phyloP scores from a whole-genome alignment of 35 echinoderm and acorn worm genomes.

The Chiridota heheva region DNA sequence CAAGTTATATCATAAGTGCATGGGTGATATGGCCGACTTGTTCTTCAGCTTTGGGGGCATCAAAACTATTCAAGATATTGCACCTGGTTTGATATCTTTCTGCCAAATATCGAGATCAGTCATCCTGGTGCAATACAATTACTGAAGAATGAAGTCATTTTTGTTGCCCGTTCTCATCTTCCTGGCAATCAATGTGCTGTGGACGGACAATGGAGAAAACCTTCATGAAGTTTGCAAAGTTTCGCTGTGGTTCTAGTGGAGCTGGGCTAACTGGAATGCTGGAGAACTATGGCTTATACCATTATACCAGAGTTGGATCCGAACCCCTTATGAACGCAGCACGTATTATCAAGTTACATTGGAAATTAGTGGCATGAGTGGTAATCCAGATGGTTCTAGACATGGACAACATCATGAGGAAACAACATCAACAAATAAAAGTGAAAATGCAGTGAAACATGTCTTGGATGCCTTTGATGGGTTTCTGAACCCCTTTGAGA shows the following conservation, averaged over 20 bases:
- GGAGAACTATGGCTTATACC: slow-evolving; percentile 36
- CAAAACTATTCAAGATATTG: slow-evolving; percentile 66
- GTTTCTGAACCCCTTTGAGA: slow-evolving; percentile 65
- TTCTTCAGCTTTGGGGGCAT: slow-evolving; percentile 64
- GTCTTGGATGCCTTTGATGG: slow-evolving; percentile 38
- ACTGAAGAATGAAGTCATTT: slow-evolving; percentile 46
- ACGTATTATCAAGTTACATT: slow-evolving; percentile 41
- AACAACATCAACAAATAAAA: slow-evolving; percentile 45
- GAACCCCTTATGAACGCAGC: slow-evolving; percentile 46
- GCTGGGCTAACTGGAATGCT: slow-evolving; percentile 60
- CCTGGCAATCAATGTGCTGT: slow-evolving; percentile 69
- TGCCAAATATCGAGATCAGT: slow-evolving; percentile 40
- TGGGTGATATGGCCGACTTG: slow-evolving; percentile 46
- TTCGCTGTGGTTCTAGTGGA: slow-evolving; percentile 55
- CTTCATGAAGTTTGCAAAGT: slow-evolving; percentile 76
- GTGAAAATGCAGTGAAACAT: slow-evolving; percentile 48
- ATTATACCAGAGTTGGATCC: slow-evolving; percentile 73
- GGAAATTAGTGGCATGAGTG: slow-evolving; percentile 43
- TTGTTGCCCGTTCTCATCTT: slow-evolving; percentile 61
- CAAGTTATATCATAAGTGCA: slow-evolving; percentile 33
- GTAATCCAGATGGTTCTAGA: no score
- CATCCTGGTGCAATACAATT: slow-evolving; percentile 57
- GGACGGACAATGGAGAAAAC: slow-evolving; percentile 82
- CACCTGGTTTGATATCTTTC: slow-evolving; percentile 39
- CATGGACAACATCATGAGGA: slow-evolving; percentile 57